phyloP scores from a whole-genome alignment of 2,888 invertebrate species.

The Bugulina stolonifera region DNA sequence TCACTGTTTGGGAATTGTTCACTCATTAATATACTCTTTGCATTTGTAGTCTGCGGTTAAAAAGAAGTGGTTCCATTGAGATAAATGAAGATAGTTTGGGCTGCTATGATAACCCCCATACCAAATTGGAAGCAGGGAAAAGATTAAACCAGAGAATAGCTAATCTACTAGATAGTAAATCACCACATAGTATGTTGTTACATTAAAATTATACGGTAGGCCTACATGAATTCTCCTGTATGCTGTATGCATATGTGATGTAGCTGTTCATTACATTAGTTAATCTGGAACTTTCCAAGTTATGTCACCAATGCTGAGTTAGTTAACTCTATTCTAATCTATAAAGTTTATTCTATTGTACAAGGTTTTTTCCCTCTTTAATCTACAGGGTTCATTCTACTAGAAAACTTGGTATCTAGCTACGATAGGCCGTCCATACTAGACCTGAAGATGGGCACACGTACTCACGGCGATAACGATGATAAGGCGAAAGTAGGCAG shows the following conservation, averaged over 20 bases:
- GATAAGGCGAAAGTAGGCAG: slow-evolving; percentile 55
- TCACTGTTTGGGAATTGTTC: too few species aligned
- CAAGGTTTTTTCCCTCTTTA: too few species aligned
- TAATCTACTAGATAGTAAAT: background rate
- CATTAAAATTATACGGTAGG: too few species aligned
- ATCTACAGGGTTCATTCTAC: slow-evolving; percentile 58
- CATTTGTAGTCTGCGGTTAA: background rate
- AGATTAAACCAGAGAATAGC: slow-evolving; percentile 1
- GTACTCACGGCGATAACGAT: slow-evolving; percentile 59
- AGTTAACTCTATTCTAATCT: too few species aligned
- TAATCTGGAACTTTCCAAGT: too few species aligned
- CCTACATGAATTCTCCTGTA: too few species aligned
- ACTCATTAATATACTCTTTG: too few species aligned
- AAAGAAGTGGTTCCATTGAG: slow-evolving; percentile 22
- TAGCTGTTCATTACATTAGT: too few species aligned
- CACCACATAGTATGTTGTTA: background rate
- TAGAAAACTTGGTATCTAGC: slow-evolving; percentile 60
- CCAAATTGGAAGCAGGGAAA: background rate
- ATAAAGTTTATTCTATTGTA: too few species aligned
- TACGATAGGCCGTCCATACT: slow-evolving; percentile 58
- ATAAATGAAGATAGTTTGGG: background rate
- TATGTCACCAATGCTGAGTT: too few species aligned
- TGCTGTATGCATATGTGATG: too few species aligned
- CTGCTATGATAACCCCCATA: background rate
- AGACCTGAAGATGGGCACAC: slow-evolving; percentile 59